A percentile compares a stretch with the other conserved stretches of the same genome.
These are phyloP conservation scores for Scaptomyza pallida DNA, from an alignment of 1,140 invertebrate species.

Conservation along the genomic window DNA sequence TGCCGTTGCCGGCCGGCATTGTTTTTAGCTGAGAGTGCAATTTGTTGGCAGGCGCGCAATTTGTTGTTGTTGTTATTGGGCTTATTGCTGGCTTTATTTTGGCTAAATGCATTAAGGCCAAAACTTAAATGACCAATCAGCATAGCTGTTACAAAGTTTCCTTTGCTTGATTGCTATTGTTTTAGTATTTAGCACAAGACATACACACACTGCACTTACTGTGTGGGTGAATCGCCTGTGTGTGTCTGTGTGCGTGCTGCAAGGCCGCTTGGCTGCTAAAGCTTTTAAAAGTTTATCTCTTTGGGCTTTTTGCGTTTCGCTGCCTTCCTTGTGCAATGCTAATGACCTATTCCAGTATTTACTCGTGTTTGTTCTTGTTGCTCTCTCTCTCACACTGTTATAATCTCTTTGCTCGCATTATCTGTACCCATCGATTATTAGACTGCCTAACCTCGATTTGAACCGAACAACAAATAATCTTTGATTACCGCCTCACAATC, in stretches of 20 bases:
- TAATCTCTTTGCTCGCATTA: slow-evolving; percentile 36
- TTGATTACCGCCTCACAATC: slow-evolving; percentile 72
- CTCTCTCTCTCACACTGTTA: no score
- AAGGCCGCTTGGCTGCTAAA: slow-evolving; percentile 30
- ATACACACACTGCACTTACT: slow-evolving; percentile 4
- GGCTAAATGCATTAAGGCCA: slow-evolving; percentile 53
- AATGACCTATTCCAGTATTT: slow-evolving; percentile 51
- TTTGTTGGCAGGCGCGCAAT: slow-evolving; percentile 36
- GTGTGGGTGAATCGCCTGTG: slow-evolving; percentile 15
- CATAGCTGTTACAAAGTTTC: slow-evolving; percentile 8
- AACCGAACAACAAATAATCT: slow-evolving; percentile 78
- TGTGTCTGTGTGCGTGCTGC: slow-evolving; percentile 4
- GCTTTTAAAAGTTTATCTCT: slow-evolving; percentile 33
- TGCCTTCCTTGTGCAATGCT: slow-evolving; percentile 45
- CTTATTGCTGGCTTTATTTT: slow-evolving; percentile 35
- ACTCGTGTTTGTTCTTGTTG: slow-evolving; percentile 10
- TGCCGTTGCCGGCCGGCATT: slow-evolving; percentile 66
- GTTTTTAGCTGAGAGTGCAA: slow-evolving; percentile 64
- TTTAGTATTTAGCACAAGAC: slow-evolving; percentile 2
- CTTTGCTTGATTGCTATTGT: slow-evolving; percentile 23
- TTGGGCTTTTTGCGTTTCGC: slow-evolving; percentile 32
- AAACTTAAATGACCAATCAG: slow-evolving; percentile 25
- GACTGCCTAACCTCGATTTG: slow-evolving; percentile 72
- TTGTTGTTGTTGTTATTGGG: slow-evolving; percentile 19
- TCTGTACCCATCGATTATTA: slow-evolving; percentile 57